Evolutionary conservation across 2,888 invertebrate species (phyloP), one percentile per base, ranked within the genome.

Genomic region (Athalia circularis): DNA sequence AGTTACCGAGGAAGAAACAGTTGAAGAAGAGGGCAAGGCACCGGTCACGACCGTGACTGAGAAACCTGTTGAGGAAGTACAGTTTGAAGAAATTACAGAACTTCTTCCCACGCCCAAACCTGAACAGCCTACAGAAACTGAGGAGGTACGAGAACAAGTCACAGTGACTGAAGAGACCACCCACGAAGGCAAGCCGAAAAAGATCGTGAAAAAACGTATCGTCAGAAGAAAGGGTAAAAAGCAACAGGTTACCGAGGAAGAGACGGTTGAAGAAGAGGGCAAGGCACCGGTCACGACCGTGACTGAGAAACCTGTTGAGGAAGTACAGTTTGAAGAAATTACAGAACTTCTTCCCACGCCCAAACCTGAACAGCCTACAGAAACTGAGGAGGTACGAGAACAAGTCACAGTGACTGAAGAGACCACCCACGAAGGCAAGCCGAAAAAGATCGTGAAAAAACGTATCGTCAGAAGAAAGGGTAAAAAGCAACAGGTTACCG

Each of bases 101-200:
- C 67, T 78, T 8, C 57, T 79, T 54, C 54, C 79, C 67, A 79
- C 80, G 78, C 65, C 79, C 11, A 85, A 83, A 65, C 89, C 87
- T 79, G 89, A 64, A 85, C 89, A 83, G 67, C 89, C 90, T 83
- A 87, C 84, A 83, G 86, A 88, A 80, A 89, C 88, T 87, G 90
- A 90, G 85, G 88, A 80, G 50, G 57, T 62, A 11, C 29, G 29
- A 29, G 29, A 29, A 29, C 29, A 29, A 81, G 89, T 91, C 0
- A 87, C 90, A 80, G 85, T 90, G 3, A 87, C 87, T 0, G 87
- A 88, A 86, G 84, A 87, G 77, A 81, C 84, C 52, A 88, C 87
- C 7, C 86, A 87, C 52, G 85, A 82, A 74, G 90, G 87, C 62
- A 87, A 85, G 77, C 76, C 81, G 2, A 83, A 82, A 52, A 83